Evolutionary conservation across 2,113 vertebrate species (phyloP), one percentile per base, ranked within the genome.

Genomic region (Bombycilla garrulus): DNA sequence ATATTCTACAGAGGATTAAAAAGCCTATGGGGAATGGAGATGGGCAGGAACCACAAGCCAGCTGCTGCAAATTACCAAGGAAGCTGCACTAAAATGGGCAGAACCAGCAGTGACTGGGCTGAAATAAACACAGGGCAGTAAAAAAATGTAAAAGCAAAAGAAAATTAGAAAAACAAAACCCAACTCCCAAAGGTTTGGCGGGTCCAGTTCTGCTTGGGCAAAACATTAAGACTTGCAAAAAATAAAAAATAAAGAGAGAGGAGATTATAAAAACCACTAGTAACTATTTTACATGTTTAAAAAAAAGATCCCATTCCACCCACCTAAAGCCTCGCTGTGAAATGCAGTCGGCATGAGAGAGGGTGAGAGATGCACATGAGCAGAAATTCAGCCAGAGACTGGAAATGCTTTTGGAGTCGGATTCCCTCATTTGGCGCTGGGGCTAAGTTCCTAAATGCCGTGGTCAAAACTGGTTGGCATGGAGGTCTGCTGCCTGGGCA

Each of bases 311-410:
- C 97, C 96, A 92, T 94, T 95, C 97, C 97, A 97, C 97, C 98
- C 97, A 98, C 96, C 96, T 96, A 97, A 97, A 97, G 97, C 97
- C 97, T 98, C 36, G 96, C 96, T 97, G 97, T 98, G 97, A 97
- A 97, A 97, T 87, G 94, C 66, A 94, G 97, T 95, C 85, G 96
- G 96, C 93, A 12, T 95, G 94, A 95, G 94, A 95, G 95, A 96
- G 96, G 96, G 95, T 83, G 92, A 76, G 92, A 96, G 94, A 95
- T 96, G 96, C 93, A 87, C 87, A 92, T 96, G 95, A 96, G 96
- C 90, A 93, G 94, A 97, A 94, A 97, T 94, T 96, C 91, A 93
- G 91, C 95, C 92, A 96, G 96, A 96, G 93, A 93, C 88, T 96
- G 96, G 83, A 96, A 94, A 77, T 85, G 95, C 94, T 94, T 96